These are phyloP conservation scores for Enteromius radiatus DNA, from an alignment of 2,797 vertebrate species.

Conservation along the genomic window DNA sequence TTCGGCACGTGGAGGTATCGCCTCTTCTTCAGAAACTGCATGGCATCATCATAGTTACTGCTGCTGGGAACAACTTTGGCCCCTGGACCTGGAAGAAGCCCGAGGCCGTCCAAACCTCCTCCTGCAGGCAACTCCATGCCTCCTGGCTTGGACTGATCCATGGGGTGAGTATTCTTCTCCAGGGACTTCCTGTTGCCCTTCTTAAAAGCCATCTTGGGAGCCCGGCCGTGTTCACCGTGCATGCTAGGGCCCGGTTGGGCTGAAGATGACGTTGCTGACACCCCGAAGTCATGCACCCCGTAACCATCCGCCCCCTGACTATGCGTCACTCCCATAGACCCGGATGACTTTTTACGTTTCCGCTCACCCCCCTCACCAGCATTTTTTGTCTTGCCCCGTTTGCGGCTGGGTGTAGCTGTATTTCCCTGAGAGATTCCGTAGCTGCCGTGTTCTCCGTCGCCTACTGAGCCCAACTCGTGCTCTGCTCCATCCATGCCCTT, in stretches of 20 bases:
- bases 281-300: constrained; percentile 85
- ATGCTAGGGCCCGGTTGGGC: constrained; percentile 84
- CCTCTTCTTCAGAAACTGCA: constrained; percentile 98
- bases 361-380: constrained; percentile 83
- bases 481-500: constrained; percentile 88
- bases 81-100: constrained; percentile 84
- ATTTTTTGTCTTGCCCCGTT: constrained; percentile 89
- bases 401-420: constrained; percentile 82
- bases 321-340: constrained; percentile 56
- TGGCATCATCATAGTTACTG: constrained; percentile 96
- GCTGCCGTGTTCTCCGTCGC: constrained; percentile 86
- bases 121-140: constrained; percentile 76
- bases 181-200: constrained; percentile 86
- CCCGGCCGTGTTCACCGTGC: constrained; percentile 83
- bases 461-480: constrained; percentile 78
- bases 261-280: constrained; percentile 84
- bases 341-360: constrained; percentile 84
- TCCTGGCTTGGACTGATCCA: constrained; percentile 81
- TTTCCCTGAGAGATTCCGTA: constrained; percentile 93
- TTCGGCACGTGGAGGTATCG: constrained; percentile 91
- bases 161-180: constrained; percentile 82
- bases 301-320: constrained; percentile 76
- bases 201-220: constrained; percentile 94
- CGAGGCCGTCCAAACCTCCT: constrained; percentile 80
- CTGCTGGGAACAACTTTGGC: constrained; percentile 83